Conservation (phyloP, 1,140 invertebrate genomes). For the Eciton burchellii region DNA sequence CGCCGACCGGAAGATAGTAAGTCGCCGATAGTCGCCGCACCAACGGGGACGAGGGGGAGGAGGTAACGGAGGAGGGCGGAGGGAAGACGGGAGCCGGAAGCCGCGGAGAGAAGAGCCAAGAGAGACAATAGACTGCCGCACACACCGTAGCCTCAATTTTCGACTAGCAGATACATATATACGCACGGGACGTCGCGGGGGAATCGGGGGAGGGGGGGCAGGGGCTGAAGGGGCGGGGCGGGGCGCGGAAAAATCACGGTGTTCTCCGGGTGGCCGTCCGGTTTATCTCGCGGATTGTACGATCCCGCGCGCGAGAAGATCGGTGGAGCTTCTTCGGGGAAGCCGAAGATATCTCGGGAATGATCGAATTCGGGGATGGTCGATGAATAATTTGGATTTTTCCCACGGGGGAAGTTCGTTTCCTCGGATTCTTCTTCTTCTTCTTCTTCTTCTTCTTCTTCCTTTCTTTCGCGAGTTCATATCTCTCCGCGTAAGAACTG, state of each 20-base stretch:
- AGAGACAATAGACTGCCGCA: constrained; percentile 85
- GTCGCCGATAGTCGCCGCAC: constrained; percentile 33
- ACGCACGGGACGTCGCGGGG: constrained; percentile 3
- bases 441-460: too few relatives aligned
- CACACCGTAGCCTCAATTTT: constrained; percentile 82
- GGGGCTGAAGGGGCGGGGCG: too few relatives aligned
- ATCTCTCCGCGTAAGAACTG: too few relatives aligned
- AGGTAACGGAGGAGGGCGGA: constrained; percentile 1
- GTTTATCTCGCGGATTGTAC: not conserved
- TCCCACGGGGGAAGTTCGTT: not conserved
- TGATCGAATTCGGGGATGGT: too few relatives aligned
- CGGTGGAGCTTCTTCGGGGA: too few relatives aligned
- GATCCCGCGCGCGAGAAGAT: not conserved
- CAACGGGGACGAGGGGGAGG: constrained; percentile 13
- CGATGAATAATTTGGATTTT: too few relatives aligned
- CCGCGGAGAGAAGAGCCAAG: constrained; percentile 78
- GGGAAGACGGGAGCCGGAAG: constrained; percentile 39
- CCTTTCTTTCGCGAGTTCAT: too few relatives aligned
- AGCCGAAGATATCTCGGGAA: too few relatives aligned
- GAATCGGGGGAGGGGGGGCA: too few relatives aligned
- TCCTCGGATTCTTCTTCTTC: not conserved
- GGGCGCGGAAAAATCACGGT: constrained; percentile 29
- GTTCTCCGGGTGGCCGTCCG: not conserved
- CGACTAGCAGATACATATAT: constrained; percentile 78
- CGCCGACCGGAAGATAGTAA: constrained; percentile 62